Percentiles rank a stretch among this genome's conserved stretches.
Conservation (phyloP, 2,113 vertebrate genomes). For the Bettongia penicillata region DNA sequence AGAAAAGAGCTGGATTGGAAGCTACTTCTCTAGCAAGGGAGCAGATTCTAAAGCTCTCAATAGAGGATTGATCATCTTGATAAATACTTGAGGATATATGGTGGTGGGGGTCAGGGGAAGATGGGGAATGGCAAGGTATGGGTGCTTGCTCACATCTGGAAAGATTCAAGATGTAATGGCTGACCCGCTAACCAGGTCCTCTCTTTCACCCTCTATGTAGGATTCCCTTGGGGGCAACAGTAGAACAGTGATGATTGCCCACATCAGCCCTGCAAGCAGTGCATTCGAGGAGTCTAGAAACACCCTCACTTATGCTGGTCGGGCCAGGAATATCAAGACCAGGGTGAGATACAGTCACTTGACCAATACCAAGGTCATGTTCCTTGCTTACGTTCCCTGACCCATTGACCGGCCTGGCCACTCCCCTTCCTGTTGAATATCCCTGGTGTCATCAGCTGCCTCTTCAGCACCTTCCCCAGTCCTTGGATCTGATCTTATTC, state of each 20-base stretch:
- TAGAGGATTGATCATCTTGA: neutral
- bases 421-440: neutral
- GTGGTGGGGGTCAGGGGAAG: neutral
- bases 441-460: neutral
- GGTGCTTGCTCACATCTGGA: neutral
- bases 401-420: neutral
- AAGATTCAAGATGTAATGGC: neutral
- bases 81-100: neutral
- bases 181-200: neutral
- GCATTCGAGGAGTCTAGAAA: slow-evolving; percentile 94
- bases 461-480: neutral
- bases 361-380: neutral
- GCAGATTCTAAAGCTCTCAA: neutral
- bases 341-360: slow-evolving; percentile 82
- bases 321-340: slow-evolving; percentile 93
- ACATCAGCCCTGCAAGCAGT: slow-evolving; percentile 93
- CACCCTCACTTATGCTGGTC: slow-evolving; percentile 92
- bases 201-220: slow-evolving; percentile 70
- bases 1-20: neutral
- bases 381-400: too few species aligned
- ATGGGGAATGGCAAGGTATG: neutral
- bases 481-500: neutral
- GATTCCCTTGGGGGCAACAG: slow-evolving; percentile 94
- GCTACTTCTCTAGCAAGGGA: neutral
- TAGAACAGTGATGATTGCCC: slow-evolving; percentile 95